Evolutionary conservation across 2,113 vertebrate genomes (phyloP).

Genomic region (Hippocampus zosterae): DNA sequence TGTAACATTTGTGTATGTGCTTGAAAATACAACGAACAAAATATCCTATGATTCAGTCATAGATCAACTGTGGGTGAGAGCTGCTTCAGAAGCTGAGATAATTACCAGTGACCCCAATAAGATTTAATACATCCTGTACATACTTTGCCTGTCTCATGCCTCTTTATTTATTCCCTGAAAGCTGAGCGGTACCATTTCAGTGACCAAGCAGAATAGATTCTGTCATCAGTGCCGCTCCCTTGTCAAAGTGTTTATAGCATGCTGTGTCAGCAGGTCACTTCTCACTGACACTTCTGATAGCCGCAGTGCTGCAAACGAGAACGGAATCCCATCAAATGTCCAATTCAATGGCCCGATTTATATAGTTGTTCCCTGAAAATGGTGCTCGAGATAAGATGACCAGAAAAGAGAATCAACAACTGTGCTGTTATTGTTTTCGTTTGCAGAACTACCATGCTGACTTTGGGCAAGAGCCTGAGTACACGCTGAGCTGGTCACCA

Average conservation of each 20-base stretch:
- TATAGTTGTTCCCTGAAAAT: background rate
- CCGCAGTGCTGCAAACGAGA: slow-evolving; percentile 17
- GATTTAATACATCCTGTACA: background rate
- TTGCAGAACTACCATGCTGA: background rate
- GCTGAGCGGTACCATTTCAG: slow-evolving; percentile 12
- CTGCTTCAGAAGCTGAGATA: slow-evolving; percentile 14
- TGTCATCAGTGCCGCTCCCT: slow-evolving; percentile 11
- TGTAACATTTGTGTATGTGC: slow-evolving; percentile 1
- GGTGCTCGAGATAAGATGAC: background rate
- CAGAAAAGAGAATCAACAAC: background rate
- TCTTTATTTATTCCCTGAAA: slow-evolving; percentile 38
- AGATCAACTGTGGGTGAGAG: slow-evolving; percentile 20
- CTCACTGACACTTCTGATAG: slow-evolving; percentile 7
- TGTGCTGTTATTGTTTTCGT: background rate
- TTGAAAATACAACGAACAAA: slow-evolving; percentile 18
- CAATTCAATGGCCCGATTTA: slow-evolving; percentile 6
- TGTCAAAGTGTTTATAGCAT: slow-evolving; percentile 18
- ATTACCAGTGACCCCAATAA: slow-evolving; percentile 17
- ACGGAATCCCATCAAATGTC: slow-evolving; percentile 5
- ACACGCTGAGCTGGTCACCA: no score
- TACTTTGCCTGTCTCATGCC: slow-evolving; percentile 3
- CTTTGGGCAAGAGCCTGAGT: no score
- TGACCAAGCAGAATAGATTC: slow-evolving; percentile 23
- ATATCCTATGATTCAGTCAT: slow-evolving; percentile 14
- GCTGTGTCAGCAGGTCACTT: slow-evolving; percentile 42